Percentiles rank a stretch among this genome's conserved stretches.
These are phyloP conservation scores for Diplazon laetatorius DNA, from an alignment of 2,888 invertebrate species.

Conservation along the genomic window DNA sequence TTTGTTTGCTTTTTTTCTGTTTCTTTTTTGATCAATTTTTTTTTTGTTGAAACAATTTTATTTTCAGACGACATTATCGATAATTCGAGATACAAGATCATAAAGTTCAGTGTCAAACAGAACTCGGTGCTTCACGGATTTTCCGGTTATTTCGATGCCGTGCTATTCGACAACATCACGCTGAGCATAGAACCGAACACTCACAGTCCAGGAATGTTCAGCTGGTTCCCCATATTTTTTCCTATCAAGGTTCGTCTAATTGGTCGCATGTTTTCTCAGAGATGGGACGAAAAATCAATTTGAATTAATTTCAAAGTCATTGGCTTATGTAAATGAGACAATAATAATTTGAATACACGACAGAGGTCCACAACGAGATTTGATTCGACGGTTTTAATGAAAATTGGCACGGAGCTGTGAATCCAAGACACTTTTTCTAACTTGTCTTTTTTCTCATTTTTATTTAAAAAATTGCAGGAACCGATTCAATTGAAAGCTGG, in stretches of 20 bases:
- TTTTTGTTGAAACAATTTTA: constrained; percentile 8
- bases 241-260: constrained; percentile 88
- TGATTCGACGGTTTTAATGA: too few species aligned
- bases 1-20: constrained; percentile 64
- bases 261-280: too few species aligned
- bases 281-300: too few species aligned
- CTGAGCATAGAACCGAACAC: constrained; percentile 95
- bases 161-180: constrained; percentile 91
- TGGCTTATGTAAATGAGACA: too few species aligned
- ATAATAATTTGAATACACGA: too few species aligned
- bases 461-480: constrained; percentile 83
- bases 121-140: constrained; percentile 96
- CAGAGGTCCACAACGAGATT: too few species aligned
- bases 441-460: not conserved
- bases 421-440: too few species aligned
- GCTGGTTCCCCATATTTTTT: constrained; percentile 99
- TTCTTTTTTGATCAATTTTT: not conserved
- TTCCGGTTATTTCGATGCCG: constrained; percentile 97
- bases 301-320: too few species aligned
- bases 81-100: constrained; percentile 89
- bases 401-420: too few species aligned
- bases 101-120: constrained; percentile 88
- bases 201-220: constrained; percentile 96
- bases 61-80: constrained; percentile 83
- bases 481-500: constrained; percentile 89